Percentiles rank a stretch among this genome's conserved stretches.
Conservation (phyloP, 1,140 invertebrate genomes). For the Orchestia grillus region DNA sequence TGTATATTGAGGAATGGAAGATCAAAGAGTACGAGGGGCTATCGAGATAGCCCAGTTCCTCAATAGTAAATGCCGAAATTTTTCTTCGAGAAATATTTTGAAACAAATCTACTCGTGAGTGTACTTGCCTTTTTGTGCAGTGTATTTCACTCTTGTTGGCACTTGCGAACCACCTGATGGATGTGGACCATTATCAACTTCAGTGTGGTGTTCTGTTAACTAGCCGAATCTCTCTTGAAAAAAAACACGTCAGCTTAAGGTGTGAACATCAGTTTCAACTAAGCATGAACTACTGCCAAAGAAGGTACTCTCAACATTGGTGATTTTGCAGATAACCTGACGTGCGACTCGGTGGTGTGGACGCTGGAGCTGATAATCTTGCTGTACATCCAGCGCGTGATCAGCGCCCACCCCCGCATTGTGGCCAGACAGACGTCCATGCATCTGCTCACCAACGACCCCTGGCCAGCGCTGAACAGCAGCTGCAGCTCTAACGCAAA, state of each 20-base stretch:
- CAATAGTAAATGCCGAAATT: too few relatives aligned
- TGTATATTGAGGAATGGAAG: too few relatives aligned
- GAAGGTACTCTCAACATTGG: neutral
- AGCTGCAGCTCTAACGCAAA: neutral
- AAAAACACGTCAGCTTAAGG: neutral
- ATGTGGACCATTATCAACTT: too few relatives aligned
- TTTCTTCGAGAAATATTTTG: too few relatives aligned
- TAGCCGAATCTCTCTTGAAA: too few relatives aligned
- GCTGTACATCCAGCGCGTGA: constrained; percentile 67
- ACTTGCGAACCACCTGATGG: too few relatives aligned
- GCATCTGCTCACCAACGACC: constrained; percentile 65
- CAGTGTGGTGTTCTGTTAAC: too few relatives aligned
- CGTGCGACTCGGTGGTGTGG: constrained; percentile 64
- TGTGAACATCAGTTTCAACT: neutral
- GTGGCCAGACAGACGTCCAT: constrained; percentile 65
- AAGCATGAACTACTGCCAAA: neutral
- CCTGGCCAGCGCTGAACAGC: constrained; percentile 61
- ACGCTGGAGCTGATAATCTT: constrained; percentile 65
- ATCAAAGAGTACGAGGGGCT: too few relatives aligned
- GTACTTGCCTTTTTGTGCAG: too few relatives aligned
- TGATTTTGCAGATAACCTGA: constrained; percentile 60
- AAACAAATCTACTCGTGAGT: too few relatives aligned
- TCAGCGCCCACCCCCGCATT: constrained; percentile 65
- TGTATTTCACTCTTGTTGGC: too few relatives aligned
- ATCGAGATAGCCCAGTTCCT: too few relatives aligned